phyloP scores from a whole-genome alignment of 1,140 invertebrate genomes.

The Mamestra configurata region DNA sequence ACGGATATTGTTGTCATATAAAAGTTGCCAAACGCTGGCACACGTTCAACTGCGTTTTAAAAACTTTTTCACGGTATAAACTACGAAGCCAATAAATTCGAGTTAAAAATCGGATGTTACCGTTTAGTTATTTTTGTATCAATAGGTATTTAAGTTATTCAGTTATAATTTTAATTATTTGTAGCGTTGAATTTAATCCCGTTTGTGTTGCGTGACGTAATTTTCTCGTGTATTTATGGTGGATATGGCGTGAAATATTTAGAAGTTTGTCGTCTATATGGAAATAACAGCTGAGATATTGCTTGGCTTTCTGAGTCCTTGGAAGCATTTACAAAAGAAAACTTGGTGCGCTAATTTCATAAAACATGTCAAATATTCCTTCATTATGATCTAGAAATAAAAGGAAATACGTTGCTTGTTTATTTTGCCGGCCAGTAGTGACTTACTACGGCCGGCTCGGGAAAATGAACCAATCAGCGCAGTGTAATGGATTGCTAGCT shows the following conservation, averaged over 20 bases:
- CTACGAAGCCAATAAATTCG: constrained; percentile 17
- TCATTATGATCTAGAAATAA: background rate
- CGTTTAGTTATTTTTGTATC: constrained; percentile 27
- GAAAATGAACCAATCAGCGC: constrained; percentile 25
- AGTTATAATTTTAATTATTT: constrained; percentile 23
- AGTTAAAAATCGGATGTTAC: constrained; percentile 33
- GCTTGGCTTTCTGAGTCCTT: constrained; percentile 18
- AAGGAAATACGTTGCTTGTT: background rate
- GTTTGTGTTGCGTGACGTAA: constrained; percentile 15
- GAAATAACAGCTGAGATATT: constrained; percentile 36
- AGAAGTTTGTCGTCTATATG: constrained; percentile 20
- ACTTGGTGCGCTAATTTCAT: background rate
- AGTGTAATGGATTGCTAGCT: constrained; percentile 16
- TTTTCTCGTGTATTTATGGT: constrained; percentile 31
- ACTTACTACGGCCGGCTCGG: background rate
- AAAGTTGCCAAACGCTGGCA: constrained; percentile 35
- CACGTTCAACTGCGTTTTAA: constrained; percentile 35
- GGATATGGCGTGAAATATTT: constrained; percentile 26
- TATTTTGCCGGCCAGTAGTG: background rate
- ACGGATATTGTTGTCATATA: constrained; percentile 43
- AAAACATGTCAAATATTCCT: background rate
- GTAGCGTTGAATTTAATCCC: constrained; percentile 12
- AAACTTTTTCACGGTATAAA: constrained; percentile 39
- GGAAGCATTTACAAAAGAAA: constrained; percentile 7
- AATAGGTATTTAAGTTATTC: constrained; percentile 37